phyloP scores from a whole-genome alignment of 2,797 vertebrate genomes.

The Prunella strophiata region DNA sequence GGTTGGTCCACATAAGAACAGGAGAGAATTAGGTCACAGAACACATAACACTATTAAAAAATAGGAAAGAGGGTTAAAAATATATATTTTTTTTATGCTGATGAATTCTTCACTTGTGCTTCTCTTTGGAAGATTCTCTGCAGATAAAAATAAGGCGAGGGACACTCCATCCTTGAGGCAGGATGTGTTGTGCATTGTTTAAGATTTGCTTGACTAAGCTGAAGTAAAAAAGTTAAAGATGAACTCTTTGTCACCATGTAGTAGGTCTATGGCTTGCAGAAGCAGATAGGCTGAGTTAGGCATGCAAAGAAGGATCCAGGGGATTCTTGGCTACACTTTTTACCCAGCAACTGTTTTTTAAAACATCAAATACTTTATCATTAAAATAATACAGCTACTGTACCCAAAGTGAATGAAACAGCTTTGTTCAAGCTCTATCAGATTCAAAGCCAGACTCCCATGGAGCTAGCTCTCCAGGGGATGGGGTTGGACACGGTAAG shows the following conservation, averaged over 20 bases:
- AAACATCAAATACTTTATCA: conserved; percentile 31
- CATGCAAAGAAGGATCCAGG: conserved; percentile 32
- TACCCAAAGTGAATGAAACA: conserved; percentile 18
- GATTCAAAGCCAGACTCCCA: conserved; percentile 12
- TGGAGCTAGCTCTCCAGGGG: background rate
- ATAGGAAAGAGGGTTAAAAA: background rate
- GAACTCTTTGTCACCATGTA: conserved; percentile 12
- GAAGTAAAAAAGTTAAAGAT: conserved; percentile 7
- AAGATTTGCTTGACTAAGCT: background rate
- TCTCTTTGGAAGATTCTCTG: conserved; percentile 18
- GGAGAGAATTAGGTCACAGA: background rate
- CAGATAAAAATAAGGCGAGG: conserved; percentile 19
- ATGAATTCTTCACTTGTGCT: conserved; percentile 25
- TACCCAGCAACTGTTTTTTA: conserved; percentile 12
- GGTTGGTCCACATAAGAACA: background rate
- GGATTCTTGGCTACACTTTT: background rate
- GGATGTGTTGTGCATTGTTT: background rate
- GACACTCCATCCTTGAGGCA: background rate
- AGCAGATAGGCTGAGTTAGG: conserved; percentile 26
- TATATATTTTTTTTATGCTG: background rate
- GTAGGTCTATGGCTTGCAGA: conserved; percentile 28
- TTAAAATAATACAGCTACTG: conserved; percentile 38
- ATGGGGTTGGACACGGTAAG: background rate
- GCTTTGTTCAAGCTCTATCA: conserved; percentile 17
- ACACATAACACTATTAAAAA: background rate